Percentiles rank a stretch among this genome's conserved stretches.
Evolutionary conservation across 2,113 vertebrate species (phyloP).

Genomic region (Arenaria interpres): DNA sequence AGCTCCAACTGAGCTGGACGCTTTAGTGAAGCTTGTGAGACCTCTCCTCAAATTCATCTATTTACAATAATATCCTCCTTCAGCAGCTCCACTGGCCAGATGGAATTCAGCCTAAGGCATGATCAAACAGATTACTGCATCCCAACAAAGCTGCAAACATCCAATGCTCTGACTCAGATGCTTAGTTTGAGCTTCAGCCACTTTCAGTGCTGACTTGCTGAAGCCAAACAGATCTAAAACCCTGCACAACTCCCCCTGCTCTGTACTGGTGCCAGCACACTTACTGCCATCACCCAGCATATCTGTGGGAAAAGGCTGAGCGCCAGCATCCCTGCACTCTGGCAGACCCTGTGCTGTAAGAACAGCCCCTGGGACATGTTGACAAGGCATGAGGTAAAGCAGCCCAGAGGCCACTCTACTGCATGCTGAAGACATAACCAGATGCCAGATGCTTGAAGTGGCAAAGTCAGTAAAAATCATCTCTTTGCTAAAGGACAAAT

Average conservation of each 20-base stretch:
- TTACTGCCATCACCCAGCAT: background rate
- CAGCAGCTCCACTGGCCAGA: background rate
- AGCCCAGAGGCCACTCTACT: background rate
- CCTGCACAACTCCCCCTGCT: background rate
- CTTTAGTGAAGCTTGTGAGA: background rate
- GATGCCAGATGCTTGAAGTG: background rate
- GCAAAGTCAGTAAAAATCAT: background rate
- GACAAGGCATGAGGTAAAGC: conserved; percentile 19
- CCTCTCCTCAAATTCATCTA: background rate
- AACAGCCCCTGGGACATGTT: background rate
- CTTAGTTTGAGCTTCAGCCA: background rate
- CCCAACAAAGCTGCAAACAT: background rate
- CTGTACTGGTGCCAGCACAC: background rate
- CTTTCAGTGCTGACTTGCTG: background rate
- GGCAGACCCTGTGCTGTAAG: conserved; percentile 22
- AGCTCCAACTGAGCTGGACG: background rate
- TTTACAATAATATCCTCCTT: background rate
- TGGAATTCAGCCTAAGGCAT: background rate
- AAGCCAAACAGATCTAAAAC: conserved; percentile 26
- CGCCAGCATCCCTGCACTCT: conserved; percentile 7
- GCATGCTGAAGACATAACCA: background rate
- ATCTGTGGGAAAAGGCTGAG: conserved; percentile 49
- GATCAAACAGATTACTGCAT: background rate
- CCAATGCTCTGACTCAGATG: background rate
- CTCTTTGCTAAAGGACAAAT: background rate